Evolutionary conservation across 1,140 invertebrate genomes (phyloP).

Genomic region (Habropoda laboriosa): DNA sequence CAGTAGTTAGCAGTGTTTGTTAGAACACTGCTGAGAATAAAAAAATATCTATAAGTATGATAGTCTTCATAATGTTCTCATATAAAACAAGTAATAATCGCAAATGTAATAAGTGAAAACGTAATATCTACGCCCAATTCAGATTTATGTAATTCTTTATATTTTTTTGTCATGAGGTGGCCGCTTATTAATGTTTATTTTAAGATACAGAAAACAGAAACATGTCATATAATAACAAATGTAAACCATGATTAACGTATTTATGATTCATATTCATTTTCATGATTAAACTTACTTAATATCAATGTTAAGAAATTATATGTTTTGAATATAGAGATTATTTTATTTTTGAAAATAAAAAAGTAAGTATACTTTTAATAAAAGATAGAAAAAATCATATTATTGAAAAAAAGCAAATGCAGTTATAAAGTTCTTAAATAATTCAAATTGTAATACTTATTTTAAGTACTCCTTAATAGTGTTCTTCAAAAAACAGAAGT

Average conservation of each 20-base stretch:
- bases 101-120: not conserved
- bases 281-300: conserved; percentile 2
- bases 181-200: conserved; percentile 11
- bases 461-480: conserved; percentile 46
- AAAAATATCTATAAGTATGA: conserved; percentile 36
- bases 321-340: not conserved
- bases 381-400: conserved; percentile 7
- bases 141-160: not conserved
- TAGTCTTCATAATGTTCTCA: conserved; percentile 11
- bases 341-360: not conserved
- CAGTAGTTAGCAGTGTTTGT: conserved; percentile 23
- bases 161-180: not conserved
- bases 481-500: conserved; percentile 21
- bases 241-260: conserved; percentile 35
- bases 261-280: conserved; percentile 5
- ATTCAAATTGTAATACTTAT: conserved; percentile 37
- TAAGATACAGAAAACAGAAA: conserved; percentile 6
- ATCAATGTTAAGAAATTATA: not conserved
- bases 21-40: conserved; percentile 31
- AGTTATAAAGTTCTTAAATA: conserved; percentile 48
- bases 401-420: conserved; percentile 29
- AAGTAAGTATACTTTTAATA: not conserved
- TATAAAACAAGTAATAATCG: conserved; percentile 4
- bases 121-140: not conserved
- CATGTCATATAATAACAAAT: not conserved